Base-by-base conservation (phyloP, 2,888 invertebrate species). In the Abrostola triplasia region DNA sequence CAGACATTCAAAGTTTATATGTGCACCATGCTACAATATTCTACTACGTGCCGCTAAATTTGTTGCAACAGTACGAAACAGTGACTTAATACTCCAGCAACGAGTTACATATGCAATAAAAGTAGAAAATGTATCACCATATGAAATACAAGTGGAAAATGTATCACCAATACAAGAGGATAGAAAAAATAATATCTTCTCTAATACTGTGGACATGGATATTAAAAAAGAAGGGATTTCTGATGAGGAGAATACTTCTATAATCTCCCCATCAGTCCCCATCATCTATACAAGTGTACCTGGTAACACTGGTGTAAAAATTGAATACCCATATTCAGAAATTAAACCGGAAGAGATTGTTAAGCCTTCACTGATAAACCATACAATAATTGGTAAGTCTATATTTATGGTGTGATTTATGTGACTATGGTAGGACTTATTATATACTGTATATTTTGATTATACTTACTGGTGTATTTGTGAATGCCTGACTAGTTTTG, bases 281-380 rank as follows among this genome's bases (percentile, higher is more conserved):
- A 47, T n/a, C n/a, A n/a, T n/a, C n/a, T n/a, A 47, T 36, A 8
- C 51, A 6, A 69, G 73, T 60, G 48, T 37, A 56, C 60, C n/a
- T 48, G 80, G 83, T 13, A 84, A 77, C 60, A 62, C 73, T 0
- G 76, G 71, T 35, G 52, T 36, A 40, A 77, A 71, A 5, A 11
- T 36, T 6, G 72, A 77, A 66, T 51, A 75, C 7, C 68, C 65
- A 4, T 70, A 72, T 66, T 55, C 89, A 56, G 92, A 92, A n/a
- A 92, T 93, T 8, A 93, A 94, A 73, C 92, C 92, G 0, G 92
- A 92, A 61, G 93, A 93, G 64, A 80, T 90, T 38, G 79, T 80
- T 0, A 83, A 84, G 12, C 83, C 83, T 13, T 62, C 79, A 36
- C 74, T 82, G 11, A 73, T 84, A 51, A 75, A 84, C 49, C 77